Conservation (phyloP, 2,113 vertebrate species). For the Corvus cornix region DNA sequence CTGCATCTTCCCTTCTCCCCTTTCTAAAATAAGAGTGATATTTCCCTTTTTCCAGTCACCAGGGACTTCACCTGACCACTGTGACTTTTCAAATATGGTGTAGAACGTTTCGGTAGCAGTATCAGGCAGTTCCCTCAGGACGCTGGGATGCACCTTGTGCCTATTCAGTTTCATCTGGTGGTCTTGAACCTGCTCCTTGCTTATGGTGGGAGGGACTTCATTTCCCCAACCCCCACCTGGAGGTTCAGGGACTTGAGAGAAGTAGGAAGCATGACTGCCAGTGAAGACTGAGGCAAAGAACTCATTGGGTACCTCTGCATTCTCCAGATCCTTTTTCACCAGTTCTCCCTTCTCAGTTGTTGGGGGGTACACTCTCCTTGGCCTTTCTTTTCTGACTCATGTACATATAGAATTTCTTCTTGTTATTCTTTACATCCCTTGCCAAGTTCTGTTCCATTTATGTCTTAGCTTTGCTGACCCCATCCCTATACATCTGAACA, state of each 20-base stretch:
- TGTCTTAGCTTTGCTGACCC: neutral
- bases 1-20: no score
- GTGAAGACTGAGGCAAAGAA: neutral
- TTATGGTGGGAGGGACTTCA: neutral
- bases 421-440: neutral
- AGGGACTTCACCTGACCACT: rapidly evolving
- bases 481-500: neutral
- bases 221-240: neutral
- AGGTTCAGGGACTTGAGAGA: neutral
- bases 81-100: neutral
- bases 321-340: neutral
- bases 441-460: neutral
- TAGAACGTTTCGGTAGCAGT: neutral
- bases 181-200: neutral
- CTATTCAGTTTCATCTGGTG: neutral
- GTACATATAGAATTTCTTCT: no score
- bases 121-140: neutral
- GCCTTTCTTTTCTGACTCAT: neutral
- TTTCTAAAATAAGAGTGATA: neutral
- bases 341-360: neutral
- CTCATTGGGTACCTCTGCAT: no score
- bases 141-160: neutral
- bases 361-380: neutral
- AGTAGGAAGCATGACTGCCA: neutral
- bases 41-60: neutral